A percentile compares a stretch with the other conserved stretches of the same genome.
Evolutionary conservation across 2,113 vertebrate species (phyloP).

Genomic region (Thalassoma bifasciatum): DNA sequence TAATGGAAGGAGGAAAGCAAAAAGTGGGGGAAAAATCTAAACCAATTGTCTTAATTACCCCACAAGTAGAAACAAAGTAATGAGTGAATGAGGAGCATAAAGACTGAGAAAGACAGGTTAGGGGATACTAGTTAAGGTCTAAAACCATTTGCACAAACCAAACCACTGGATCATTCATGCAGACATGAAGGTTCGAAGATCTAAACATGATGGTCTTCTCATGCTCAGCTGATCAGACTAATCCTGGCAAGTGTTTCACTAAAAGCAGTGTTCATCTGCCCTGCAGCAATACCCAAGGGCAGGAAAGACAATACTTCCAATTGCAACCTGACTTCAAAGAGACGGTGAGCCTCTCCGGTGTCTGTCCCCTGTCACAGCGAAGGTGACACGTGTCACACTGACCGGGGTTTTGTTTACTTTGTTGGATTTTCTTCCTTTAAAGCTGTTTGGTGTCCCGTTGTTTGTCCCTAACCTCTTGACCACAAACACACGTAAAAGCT

Average conservation of each 20-base stretch:
- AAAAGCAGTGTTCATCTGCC: slow-evolving; percentile 63
- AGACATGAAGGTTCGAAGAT: slow-evolving; percentile 14
- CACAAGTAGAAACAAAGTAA: slow-evolving; percentile 80
- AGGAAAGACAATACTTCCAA: slow-evolving; percentile 73
- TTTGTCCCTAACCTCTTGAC: slow-evolving; percentile 70
- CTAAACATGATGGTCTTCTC: slow-evolving; percentile 23
- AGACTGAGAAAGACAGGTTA: slow-evolving; percentile 24
- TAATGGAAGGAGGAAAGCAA: slow-evolving; percentile 73
- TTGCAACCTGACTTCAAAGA: slow-evolving; percentile 58
- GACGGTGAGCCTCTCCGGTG: slow-evolving; percentile 51
- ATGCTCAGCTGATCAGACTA: slow-evolving; percentile 61
- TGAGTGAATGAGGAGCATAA: slow-evolving; percentile 45
- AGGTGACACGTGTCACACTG: slow-evolving; percentile 72
- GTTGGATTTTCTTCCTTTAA: slow-evolving; percentile 76
- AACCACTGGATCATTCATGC: background rate
- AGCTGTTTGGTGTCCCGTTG: slow-evolving; percentile 59
- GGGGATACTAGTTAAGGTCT: background rate
- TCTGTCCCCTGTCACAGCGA: slow-evolving; percentile 59
- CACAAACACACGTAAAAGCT: slow-evolving; percentile 39
- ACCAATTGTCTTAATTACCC: slow-evolving; percentile 78
- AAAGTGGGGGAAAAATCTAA: slow-evolving; percentile 42
- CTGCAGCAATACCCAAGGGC: slow-evolving; percentile 63
- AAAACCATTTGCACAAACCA: background rate
- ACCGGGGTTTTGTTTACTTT: slow-evolving; percentile 76
- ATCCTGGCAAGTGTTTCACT: slow-evolving; percentile 67